A percentile compares a stretch with the other conserved stretches of the same genome.
phyloP scores from a whole-genome alignment of 2,113 vertebrate species.

The Regulus satrapa region DNA sequence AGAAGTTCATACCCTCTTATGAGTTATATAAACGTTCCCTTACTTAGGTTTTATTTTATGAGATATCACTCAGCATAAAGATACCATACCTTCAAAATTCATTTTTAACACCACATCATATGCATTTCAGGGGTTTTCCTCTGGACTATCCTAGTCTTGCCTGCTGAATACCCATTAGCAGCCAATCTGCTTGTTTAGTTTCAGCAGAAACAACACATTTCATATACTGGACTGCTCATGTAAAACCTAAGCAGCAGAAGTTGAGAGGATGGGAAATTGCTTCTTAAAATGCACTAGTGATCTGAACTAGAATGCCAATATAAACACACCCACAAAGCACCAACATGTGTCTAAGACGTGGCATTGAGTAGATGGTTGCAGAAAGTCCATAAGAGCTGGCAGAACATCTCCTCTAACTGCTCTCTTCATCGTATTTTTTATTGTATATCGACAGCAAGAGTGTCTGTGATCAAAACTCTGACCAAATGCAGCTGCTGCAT shows the following conservation, averaged over 20 bases:
- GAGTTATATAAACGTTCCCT: not conserved
- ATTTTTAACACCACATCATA: not conserved
- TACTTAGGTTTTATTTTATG: not conserved
- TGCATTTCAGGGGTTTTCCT: not conserved
- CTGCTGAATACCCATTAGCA: not conserved
- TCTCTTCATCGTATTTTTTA: not conserved
- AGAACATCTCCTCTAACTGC: not conserved
- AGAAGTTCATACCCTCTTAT: not conserved
- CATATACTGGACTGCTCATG: not conserved
- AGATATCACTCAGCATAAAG: not conserved
- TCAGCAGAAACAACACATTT: not conserved
- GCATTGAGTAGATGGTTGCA: not conserved
- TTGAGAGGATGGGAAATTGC: not conserved
- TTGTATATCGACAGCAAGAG: not conserved
- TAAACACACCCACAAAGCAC: not conserved
- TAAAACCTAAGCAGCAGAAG: not conserved
- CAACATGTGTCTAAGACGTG: not conserved
- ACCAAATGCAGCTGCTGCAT: not conserved
- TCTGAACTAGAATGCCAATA: not conserved
- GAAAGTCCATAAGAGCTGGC: not conserved
- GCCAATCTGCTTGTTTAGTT: not conserved
- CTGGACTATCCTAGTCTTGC: not conserved
- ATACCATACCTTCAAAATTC: not conserved
- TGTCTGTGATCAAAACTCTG: not conserved
- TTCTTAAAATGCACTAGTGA: not conserved